Evolutionary conservation across 1,140 invertebrate species (phyloP).

Genomic region (Zaprionus camerounensis): DNA sequence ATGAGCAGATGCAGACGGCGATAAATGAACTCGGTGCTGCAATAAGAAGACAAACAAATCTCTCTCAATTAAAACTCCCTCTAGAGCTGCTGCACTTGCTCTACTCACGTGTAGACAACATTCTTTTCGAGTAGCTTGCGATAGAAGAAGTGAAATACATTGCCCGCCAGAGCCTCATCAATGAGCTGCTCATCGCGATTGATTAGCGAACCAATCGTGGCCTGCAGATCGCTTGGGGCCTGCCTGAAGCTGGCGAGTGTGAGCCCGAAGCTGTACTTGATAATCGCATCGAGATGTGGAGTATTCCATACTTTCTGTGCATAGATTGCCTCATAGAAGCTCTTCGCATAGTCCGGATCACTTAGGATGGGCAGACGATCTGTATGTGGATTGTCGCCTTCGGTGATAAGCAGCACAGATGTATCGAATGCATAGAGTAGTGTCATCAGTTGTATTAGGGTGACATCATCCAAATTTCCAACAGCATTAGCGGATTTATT

Average conservation of each 20-base stretch:
- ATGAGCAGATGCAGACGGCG: constrained; percentile 93
- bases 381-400: constrained; percentile 89
- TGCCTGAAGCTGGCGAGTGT: constrained; percentile 91
- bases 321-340: constrained; percentile 85
- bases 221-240: constrained; percentile 68
- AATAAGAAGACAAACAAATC: too few species aligned
- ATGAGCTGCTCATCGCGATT: constrained; percentile 92
- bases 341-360: constrained; percentile 88
- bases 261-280: constrained; percentile 92
- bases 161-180: constrained; percentile 90
- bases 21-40: constrained; percentile 88
- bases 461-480: constrained; percentile 90
- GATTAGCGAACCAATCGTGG: constrained; percentile 70
- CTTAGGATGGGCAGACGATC: constrained; percentile 89
- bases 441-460: constrained; percentile 92
- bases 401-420: constrained; percentile 89
- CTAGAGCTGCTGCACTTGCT: neutral
- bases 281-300: constrained; percentile 88
- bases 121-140: constrained; percentile 90
- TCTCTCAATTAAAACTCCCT: neutral
- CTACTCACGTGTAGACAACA: constrained; percentile 88
- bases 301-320: constrained; percentile 86
- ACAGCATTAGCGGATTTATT: constrained; percentile 86
- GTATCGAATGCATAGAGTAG: constrained; percentile 94
- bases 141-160: constrained; percentile 92